A percentile compares a stretch with the other conserved stretches of the same genome.
phyloP scores from a whole-genome alignment of 1,140 invertebrate genomes.

The Scaptomyza pallida region DNA sequence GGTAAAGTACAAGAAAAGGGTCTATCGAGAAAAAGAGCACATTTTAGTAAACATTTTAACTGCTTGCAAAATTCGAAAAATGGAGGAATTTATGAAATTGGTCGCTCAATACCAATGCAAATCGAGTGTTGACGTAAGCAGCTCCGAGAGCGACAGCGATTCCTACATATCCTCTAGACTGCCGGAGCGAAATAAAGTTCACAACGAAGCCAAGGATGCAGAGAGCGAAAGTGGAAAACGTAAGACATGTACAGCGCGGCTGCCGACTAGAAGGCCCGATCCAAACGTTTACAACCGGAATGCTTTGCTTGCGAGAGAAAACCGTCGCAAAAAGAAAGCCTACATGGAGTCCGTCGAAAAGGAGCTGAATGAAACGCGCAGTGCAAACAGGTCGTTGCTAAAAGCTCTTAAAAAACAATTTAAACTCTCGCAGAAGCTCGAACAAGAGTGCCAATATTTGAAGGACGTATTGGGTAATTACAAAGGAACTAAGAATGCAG shows the following conservation, averaged over 20 bases:
- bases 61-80: slow-evolving; percentile 55
- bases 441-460: slow-evolving; percentile 85
- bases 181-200: not conserved
- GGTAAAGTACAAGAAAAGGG: slow-evolving; percentile 58
- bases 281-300: slow-evolving; percentile 83
- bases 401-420: slow-evolving; percentile 84
- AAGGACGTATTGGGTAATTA: slow-evolving; percentile 65
- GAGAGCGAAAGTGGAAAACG: slow-evolving; percentile 29
- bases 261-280: slow-evolving; percentile 69
- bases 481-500: slow-evolving; percentile 4
- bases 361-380: slow-evolving; percentile 83
- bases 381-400: slow-evolving; percentile 84
- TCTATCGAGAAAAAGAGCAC: slow-evolving; percentile 48
- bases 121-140: slow-evolving; percentile 42
- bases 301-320: slow-evolving; percentile 86
- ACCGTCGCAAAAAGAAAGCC: slow-evolving; percentile 86
- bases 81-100: slow-evolving; percentile 57
- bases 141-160: slow-evolving; percentile 46
- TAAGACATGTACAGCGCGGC: slow-evolving; percentile 35
- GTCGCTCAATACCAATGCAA: slow-evolving; percentile 50
- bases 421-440: slow-evolving; percentile 84
- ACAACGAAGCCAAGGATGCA: slow-evolving; percentile 5
- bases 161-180: slow-evolving; percentile 20
- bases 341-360: slow-evolving; percentile 86
- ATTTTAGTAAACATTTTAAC: slow-evolving; percentile 63